A percentile compares a stretch with the other conserved stretches of the same genome.
phyloP scores from a whole-genome alignment of 2,113 vertebrate species.

The Rhizomys pruinosus region DNA sequence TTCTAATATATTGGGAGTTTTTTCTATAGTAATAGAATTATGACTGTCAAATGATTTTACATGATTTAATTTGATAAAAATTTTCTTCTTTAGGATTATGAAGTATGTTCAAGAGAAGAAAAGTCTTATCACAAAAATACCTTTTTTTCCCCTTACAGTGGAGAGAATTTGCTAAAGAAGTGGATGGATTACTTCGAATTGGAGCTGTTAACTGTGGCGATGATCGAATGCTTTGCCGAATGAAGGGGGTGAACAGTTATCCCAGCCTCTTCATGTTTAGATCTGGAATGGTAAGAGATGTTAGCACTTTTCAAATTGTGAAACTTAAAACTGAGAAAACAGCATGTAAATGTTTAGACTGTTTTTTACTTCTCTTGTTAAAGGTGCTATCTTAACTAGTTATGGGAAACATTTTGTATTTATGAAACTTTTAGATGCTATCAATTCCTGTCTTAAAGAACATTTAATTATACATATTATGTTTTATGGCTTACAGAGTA shows the following conservation, averaged over 20 bases:
- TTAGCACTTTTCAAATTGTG: background rate
- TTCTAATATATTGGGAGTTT: background rate
- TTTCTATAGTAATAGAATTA: constrained; percentile 9
- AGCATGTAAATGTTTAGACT: background rate
- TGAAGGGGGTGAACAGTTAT: constrained; percentile 95
- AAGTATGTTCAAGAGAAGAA: background rate
- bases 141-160: constrained; percentile 87
- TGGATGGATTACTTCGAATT: constrained; percentile 96
- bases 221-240: constrained; percentile 94
- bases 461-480: background rate
- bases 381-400: constrained; percentile 14
- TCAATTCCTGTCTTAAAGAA: constrained; percentile 19
- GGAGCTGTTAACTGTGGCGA: constrained; percentile 98
- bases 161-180: constrained; percentile 98
- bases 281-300: constrained; percentile 90
- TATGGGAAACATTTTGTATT: constrained; percentile 43
- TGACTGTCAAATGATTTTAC: constrained; percentile 47
- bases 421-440: background rate
- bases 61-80: constrained; percentile 49
- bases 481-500: background rate
- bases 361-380: constrained; percentile 14
- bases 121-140: background rate
- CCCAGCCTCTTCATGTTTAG: constrained; percentile 95
- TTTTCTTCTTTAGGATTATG: background rate
- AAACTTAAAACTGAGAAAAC: constrained; percentile 11